phyloP scores from a whole-genome alignment of 2,113 vertebrate genomes.

The Genyomyrus donnyi region DNA sequence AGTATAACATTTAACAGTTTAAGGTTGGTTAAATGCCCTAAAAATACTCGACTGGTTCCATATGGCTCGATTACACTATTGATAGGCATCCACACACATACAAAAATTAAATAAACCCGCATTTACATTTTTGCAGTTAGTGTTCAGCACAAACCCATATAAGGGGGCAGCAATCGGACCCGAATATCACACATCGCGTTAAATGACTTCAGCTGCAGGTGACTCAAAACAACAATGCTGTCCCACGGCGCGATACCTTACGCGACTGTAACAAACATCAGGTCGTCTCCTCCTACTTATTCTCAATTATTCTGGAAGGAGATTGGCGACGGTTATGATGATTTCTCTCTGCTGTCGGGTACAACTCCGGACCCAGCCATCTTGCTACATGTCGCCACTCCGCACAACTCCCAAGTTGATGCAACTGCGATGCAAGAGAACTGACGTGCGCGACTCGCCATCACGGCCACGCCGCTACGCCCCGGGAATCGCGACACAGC shows the following conservation, averaged over 20 bases:
- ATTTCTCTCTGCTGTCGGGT: neutral
- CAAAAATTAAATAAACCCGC: neutral
- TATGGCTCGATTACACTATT: neutral
- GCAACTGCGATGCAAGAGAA: neutral
- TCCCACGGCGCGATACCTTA: neutral
- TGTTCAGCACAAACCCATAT: neutral
- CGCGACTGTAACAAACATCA: neutral
- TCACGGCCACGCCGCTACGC: neutral
- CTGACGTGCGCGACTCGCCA: neutral
- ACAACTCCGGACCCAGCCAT: neutral
- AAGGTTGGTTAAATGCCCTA: neutral
- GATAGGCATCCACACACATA: neutral
- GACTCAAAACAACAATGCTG: neutral
- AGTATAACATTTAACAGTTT: neutral
- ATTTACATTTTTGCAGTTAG: neutral
- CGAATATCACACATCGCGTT: neutral
- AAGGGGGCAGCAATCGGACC: neutral
- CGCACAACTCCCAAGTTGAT: conserved; percentile 14
- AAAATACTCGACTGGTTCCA: neutral
- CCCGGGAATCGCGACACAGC: neutral
- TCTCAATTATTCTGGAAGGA: neutral
- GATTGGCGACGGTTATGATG: neutral
- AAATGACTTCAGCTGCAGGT: neutral
- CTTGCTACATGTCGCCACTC: conserved; percentile 3
- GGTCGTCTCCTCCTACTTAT: neutral